A percentile compares a stretch with the other conserved stretches of the same genome.
phyloP scores from a whole-genome alignment of 2,888 invertebrate genomes.

The Lucinisca nassula region DNA sequence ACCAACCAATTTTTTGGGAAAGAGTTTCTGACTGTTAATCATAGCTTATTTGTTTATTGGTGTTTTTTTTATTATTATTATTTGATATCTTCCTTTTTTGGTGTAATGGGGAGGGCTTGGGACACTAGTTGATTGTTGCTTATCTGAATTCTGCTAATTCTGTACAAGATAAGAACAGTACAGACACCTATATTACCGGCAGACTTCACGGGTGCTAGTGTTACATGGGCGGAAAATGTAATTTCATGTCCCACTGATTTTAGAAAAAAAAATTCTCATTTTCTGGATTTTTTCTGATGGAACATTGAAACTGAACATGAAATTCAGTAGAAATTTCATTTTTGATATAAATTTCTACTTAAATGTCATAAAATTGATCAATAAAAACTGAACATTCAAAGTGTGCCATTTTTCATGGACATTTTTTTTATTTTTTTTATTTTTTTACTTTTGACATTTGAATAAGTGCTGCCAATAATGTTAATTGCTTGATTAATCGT shows the following conservation, averaged over 20 bases:
- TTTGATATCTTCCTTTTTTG: too few relatives aligned
- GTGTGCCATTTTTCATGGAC: neutral
- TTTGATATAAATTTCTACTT: slow-evolving; percentile 9
- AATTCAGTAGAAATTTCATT: slow-evolving; percentile 7
- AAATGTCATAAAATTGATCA: neutral
- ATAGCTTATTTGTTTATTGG: too few relatives aligned
- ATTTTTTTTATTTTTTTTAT: too few relatives aligned
- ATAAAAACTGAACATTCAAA: too few relatives aligned
- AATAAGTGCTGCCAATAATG: slow-evolving; percentile 9
- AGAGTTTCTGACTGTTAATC: too few relatives aligned
- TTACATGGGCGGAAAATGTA: neutral
- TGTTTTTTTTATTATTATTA: too few relatives aligned
- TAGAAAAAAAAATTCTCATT: slow-evolving; percentile 3
- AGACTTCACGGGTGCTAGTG: neutral
- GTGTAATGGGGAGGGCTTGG: too few relatives aligned
- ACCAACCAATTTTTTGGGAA: too few relatives aligned
- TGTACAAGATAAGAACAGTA: too few relatives aligned
- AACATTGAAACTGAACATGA: slow-evolving; percentile 3
- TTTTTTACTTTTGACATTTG: slow-evolving; percentile 15
- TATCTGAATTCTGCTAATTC: too few relatives aligned
- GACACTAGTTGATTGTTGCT: too few relatives aligned
- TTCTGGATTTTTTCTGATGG: slow-evolving; percentile 13
- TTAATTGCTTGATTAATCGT: slow-evolving; percentile 6
- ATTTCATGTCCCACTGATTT: slow-evolving; percentile 8
- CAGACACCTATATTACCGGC: too few relatives aligned